Base-by-base conservation (phyloP, 2,888 invertebrate genomes). In the Lobophora halterata region DNA sequence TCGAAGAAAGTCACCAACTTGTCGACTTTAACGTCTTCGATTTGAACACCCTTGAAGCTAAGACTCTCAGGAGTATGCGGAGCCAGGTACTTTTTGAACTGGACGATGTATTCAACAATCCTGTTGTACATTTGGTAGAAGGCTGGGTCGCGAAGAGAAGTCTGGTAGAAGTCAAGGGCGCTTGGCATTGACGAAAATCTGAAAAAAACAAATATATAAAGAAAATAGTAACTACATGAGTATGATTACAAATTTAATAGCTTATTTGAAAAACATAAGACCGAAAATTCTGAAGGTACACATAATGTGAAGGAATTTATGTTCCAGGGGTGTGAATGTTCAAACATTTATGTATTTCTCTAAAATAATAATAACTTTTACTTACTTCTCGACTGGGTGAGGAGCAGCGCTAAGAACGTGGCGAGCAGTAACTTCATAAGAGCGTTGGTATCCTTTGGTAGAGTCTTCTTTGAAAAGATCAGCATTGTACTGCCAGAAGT, bases 121-220 rank as follows among this genome's bases (percentile, higher is more conserved):
- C 89, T 89, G 72, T 90, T 90, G 78, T 91, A 91, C 34, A 93
- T 72, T 46, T 90, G 89, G 73, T 90, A 94, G 89, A 92, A 93
- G 17, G 90, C 88, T 8, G 93, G 93, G 69, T 94, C 93, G 48
- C 93, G 91, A 55, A 92, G 67, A 46, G 91, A 89, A 3, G 93
- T 91, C 59, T 89, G 89, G 64, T 89, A 90, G 64, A 90, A 90
- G 64, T 91, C 89, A 27, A 92, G 78, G 7, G 90, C 89, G 13
- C 90, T 87, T n/a, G 93, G 91, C 9, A 86, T 58, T 42, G 86
- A 71, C 4, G 58, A 57, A 58, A 78, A 74, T 27, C 86, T 88
- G 65, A 16, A 71, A 71, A 8, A 27, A 44, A 52, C 46, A 32
- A 20, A 28, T 34, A 14, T n/a, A n/a, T n/a, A n/a, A n/a, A n/a